Evolutionary conservation across 2,797 vertebrate genomes (phyloP), one percentile per base, ranked within the genome.

Genomic region (Hafferia zeledoni): DNA sequence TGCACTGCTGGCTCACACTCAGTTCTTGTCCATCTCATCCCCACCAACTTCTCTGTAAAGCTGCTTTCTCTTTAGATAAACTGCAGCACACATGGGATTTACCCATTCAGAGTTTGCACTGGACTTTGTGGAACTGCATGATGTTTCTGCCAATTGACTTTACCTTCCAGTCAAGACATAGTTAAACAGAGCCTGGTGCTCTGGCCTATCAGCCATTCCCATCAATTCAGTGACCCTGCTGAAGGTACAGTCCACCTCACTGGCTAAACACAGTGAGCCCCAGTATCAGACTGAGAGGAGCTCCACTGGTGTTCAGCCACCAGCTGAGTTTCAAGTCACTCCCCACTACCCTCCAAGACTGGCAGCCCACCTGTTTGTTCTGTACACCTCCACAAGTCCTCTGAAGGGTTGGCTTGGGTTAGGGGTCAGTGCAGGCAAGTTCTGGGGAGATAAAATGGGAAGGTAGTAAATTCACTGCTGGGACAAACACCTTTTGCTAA

Each of bases 361-460:
- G 47, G 39, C 24, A 76, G 59, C 55, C 35, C 22, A 39, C 13
- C 5, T 0, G 0, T 71, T 67, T 76, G 9, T 56, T 72, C 59
- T 15, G 1, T 19, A 11, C 0, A 0, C n/a, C 37, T 80, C 52
- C 41, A 4, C 1, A 2, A 11, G 6, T 39, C 10, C 33, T 30
- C 61, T 68, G 46, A 41, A 85, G 77, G 20, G 6, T 4, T 82
- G 61, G 15, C 8, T 69, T 64, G 33, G 10, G 2, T 49, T 78
- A 31, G 24, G 70, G 47, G 33, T 23, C 6, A 56, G 33, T 6
- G 23, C 13, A 61, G 27, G 6, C 14, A 56, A 59, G 35, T 23
- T 57, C 24, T 37, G 14, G 33, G 16, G 11, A 64, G 18, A 17
- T 17, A 31, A 68, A 71, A 43, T 9, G 35, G 39, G 17, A 75